Percentiles rank a stretch among this genome's conserved stretches.
These are phyloP conservation scores for Nibea albiflora DNA, from an alignment of 2,113 vertebrate genomes.

Conservation along the genomic window DNA sequence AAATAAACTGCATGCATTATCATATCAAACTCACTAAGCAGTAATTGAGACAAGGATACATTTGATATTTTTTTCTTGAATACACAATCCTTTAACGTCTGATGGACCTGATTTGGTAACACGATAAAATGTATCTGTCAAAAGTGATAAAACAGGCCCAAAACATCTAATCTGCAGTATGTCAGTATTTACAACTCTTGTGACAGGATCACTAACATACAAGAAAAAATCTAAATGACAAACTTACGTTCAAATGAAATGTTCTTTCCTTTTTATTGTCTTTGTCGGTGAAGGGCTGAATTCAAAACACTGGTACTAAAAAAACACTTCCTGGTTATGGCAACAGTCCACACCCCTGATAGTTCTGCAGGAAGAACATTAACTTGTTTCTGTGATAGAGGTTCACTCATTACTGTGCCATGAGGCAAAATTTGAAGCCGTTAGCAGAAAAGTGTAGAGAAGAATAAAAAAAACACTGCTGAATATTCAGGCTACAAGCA, in stretches of 20 bases:
- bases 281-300: background rate
- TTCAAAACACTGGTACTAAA: background rate
- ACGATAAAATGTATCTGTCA: background rate
- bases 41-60: background rate
- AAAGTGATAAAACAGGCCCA: background rate
- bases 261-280: background rate
- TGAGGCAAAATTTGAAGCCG: background rate
- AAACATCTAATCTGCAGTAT: background rate
- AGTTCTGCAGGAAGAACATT: background rate
- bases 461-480: background rate
- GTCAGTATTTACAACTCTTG: background rate
- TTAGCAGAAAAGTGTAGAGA: background rate
- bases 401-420: background rate
- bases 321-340: slow-evolving; percentile 8
- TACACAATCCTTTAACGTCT: background rate
- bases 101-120: background rate
- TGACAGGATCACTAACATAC: background rate
- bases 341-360: background rate
- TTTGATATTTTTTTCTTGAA: background rate
- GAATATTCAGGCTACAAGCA: background rate
- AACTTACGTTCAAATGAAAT: background rate
- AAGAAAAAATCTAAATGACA: background rate
- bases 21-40: background rate
- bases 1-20: background rate
- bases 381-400: background rate